Evolutionary conservation across 1,140 invertebrate species (phyloP).

Genomic region (Eriosoma lanigerum): DNA sequence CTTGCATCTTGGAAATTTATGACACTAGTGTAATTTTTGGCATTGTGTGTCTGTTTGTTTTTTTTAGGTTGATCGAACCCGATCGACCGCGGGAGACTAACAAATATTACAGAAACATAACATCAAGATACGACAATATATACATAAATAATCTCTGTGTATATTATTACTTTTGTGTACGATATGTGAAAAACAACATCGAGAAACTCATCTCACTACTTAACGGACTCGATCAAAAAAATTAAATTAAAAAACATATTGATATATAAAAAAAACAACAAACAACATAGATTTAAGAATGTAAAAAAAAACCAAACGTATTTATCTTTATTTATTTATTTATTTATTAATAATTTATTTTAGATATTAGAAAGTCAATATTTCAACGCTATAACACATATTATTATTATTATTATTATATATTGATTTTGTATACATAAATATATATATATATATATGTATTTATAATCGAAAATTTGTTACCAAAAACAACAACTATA

Average conservation of each 20-base stretch:
- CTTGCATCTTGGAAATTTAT: conserved; percentile 57
- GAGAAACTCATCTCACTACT: conserved; percentile 47
- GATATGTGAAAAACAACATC: conserved; percentile 48
- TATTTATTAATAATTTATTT: conserved; percentile 49
- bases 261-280: conserved; percentile 53
- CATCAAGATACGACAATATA: conserved; percentile 46
- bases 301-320: conserved; percentile 49
- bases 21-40: conserved; percentile 58
- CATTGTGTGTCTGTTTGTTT: conserved; percentile 52
- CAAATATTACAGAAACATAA: conserved; percentile 47
- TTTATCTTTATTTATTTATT: conserved; percentile 50
- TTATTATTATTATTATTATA: conserved; percentile 35
- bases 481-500: conserved; percentile 45
- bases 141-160: neutral
- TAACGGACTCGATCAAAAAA: conserved; percentile 50
- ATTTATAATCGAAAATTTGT: conserved; percentile 46
- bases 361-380: conserved; percentile 36
- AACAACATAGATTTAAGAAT: conserved; percentile 48
- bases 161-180: conserved; percentile 12
- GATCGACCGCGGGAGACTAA: conserved; percentile 46
- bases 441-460: conserved; percentile 15
- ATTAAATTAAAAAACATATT: neutral
- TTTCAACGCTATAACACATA: conserved; percentile 24
- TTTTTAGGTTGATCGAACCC: conserved; percentile 50
- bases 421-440: neutral